Evolutionary conservation across 2,113 vertebrate genomes (phyloP), one percentile per base, ranked within the genome.

Genomic region (Corythornis cristatus): DNA sequence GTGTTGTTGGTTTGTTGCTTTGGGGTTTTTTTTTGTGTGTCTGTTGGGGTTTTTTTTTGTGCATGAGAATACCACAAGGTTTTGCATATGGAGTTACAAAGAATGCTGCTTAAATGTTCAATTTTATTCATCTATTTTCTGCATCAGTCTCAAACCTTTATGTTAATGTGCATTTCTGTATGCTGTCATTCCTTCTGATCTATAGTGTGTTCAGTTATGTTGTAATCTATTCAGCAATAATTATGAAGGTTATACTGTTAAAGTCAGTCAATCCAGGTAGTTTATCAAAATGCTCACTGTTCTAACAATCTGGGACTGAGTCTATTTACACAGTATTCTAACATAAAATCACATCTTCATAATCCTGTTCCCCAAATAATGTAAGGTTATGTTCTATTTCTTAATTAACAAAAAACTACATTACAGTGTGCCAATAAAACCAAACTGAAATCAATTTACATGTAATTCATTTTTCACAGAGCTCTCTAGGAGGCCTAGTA

Each of bases 341-440:
- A 90, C 66, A 90, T 43, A 78, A 90, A 90, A 95, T 90, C 68
- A 71, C 53, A 56, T 95, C 81, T 93, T 93, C 84, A 53, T 82
- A 93, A 94, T 90, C 57, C 51, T 77, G 23, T 95, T 95, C 40
- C 57, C 76, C 42, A 93, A 65, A 80, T 35, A 66, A 10, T 50
- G 22, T 77, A 46, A 89, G 50, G 56, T 73, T 87, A 85, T 79
- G 60, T 17, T 91, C 57, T 86, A 26, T 73, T 87, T 93, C 82
- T 89, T 93, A 93, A 94, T 95, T 91, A 95, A 79, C 70, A 68
- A 29, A 87, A 93, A 83, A 89, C 29, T 65, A 12, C 54, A 73
- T 91, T 93, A 77, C 42, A 50, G 56, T 33, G 11, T 62, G 40
- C 68, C 37, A 87, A 28, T n/a, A 89, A 94, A 88, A 82, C 19